Base-by-base conservation (phyloP, 1,140 invertebrate genomes). In the Aporrectodea caliginosa region DNA sequence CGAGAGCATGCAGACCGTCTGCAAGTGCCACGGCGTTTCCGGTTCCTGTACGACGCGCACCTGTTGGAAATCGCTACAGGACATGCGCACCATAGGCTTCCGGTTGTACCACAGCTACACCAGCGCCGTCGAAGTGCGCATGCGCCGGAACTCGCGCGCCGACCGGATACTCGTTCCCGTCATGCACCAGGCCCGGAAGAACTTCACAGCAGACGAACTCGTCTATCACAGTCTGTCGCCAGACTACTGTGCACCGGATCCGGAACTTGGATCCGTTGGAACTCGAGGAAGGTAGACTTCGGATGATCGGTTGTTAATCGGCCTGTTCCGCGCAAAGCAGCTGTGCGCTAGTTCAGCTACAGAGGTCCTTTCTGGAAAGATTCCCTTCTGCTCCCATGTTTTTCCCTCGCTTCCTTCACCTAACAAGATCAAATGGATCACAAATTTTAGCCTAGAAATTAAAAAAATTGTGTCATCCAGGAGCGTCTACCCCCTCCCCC, bases 11-110 rank as follows among this genome's bases (percentile, higher is more conserved):
- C n/a, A n/a, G 16, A 77, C 69, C 1, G 74, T 35, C 12, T 97
- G 95, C 90, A 96, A 95, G 88, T 97, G 95, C 86, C 95, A 97
- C 87, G 95, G 95, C 6, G 94, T 97, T 32, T 96, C 94, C 73
- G 95, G 95, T 1, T 95, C 94, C 76, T 98, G 95, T 85, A 94
- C 94, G 2, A 91, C 96, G 88, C 93, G 93, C 86, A 97, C 95
- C 6, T 98, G 95, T 86, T 98, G 95, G 95, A 93, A 93, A 86
- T 93, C 93, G 31, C 88, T 95, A 83, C 93, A 93, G 16, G 77
- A 73, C 71, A 73, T 81, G 75, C 69, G 69, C 16, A 69, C 58
- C 83, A 92, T 97, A 76, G 95, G 94, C 35, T 92, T 16, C 29
- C 29, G 29, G 1, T 35, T 81, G 16, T 34, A 78, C 71, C 29